Conservation (phyloP, 2,113 vertebrate genomes). For the Grammomys surdaster region DNA sequence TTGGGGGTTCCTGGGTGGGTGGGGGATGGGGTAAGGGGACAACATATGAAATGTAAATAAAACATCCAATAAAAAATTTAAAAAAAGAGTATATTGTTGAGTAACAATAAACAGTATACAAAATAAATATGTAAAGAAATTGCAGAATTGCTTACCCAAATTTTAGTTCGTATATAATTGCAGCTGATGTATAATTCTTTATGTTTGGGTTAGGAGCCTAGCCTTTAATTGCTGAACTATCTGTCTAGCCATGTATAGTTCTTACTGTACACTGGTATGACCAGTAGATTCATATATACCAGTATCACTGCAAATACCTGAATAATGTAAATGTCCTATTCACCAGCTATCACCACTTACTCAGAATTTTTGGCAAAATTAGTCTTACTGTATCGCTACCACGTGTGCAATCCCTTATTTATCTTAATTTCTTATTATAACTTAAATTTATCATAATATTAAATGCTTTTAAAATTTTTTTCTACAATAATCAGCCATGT, state of each 20-base stretch:
- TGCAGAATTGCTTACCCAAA: not conserved
- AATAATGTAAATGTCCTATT: not conserved
- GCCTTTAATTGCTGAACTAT: not conserved
- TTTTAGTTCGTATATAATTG: not conserved
- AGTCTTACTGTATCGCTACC: fast-evolving
- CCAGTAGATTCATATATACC: too few relatives aligned
- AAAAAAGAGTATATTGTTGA: too few relatives aligned
- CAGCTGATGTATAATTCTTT: not conserved
- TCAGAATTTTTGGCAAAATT: not conserved
- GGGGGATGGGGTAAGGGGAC: too few relatives aligned
- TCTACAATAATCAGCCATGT: not conserved
- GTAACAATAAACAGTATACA: not conserved
- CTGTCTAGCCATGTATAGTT: not conserved
- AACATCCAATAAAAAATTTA: too few relatives aligned
- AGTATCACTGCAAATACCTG: not conserved
- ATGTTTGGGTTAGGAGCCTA: not conserved
- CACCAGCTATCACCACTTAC: not conserved
- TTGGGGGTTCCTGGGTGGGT: too few relatives aligned
- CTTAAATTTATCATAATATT: not conserved
- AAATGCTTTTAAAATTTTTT: conserved; percentile 1
- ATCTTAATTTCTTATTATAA: not conserved
- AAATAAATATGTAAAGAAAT: not conserved
- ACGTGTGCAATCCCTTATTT: not conserved
- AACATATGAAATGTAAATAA: too few relatives aligned
- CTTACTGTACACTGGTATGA: not conserved